phyloP scores from a whole-genome alignment of 1,140 invertebrate species.

The Heterodera schachtii region DNA sequence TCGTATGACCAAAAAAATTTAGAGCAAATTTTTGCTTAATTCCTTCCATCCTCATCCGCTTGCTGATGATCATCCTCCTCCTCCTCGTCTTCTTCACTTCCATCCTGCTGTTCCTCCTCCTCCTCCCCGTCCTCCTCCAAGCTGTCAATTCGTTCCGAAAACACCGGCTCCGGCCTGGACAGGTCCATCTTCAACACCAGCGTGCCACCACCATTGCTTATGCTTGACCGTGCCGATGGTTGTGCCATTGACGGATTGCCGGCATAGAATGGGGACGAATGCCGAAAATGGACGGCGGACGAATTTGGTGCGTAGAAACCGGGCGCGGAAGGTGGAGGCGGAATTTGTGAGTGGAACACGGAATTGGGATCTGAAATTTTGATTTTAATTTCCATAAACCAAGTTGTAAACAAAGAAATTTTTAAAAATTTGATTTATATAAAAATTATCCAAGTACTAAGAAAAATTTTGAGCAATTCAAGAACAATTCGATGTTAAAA shows the following conservation, averaged over 20 bases:
- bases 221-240: not conserved
- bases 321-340: conserved; percentile 5
- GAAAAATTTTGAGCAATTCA: no score
- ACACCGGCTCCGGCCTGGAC: conserved; percentile 26
- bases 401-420: not conserved
- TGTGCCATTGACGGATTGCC: not conserved
- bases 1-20: no score
- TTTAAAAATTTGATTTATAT: not conserved
- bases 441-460: no score
- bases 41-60: no score
- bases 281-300: conserved; percentile 6
- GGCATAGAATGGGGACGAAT: not conserved
- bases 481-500: no score
- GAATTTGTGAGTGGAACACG: not conserved
- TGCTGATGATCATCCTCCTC: no score
- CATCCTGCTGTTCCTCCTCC: not conserved
- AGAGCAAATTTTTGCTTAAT: no score
- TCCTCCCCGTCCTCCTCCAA: not conserved
- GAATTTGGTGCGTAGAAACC: not conserved
- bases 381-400: no score
- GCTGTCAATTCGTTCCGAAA: conserved; percentile 16
- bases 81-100: no score
- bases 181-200: conserved; percentile 33
- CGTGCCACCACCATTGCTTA: not conserved
- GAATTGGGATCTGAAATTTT: conserved; percentile 3